Percentiles rank a stretch among this genome's conserved stretches.
phyloP scores from a whole-genome alignment of 2,888 invertebrate species.

The Plusia festucae region DNA sequence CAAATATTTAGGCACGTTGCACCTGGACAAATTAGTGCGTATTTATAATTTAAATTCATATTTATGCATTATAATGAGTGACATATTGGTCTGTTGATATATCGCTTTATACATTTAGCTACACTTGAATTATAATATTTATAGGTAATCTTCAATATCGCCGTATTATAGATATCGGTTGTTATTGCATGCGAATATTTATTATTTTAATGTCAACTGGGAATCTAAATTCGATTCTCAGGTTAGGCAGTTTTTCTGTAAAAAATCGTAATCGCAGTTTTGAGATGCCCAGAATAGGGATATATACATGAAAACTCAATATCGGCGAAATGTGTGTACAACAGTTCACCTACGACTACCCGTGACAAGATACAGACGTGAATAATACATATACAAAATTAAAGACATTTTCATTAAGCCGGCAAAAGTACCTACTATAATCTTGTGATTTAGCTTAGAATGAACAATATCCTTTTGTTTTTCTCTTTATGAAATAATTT shows the following conservation, averaged over 20 bases:
- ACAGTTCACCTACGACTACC: slow-evolving; percentile 3
- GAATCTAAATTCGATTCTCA: background rate
- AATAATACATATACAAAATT: slow-evolving; percentile 42
- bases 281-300: background rate
- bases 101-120: slow-evolving; percentile 44
- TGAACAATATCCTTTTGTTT: slow-evolving; percentile 53
- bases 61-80: slow-evolving; percentile 22
- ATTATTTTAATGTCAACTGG: background rate
- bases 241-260: background rate
- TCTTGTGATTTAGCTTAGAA: slow-evolving; percentile 61
- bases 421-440: slow-evolving; percentile 58
- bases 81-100: slow-evolving; percentile 37
- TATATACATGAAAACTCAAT: background rate
- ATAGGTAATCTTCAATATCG: slow-evolving; percentile 30
- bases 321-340: slow-evolving; percentile 8
- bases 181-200: slow-evolving; percentile 32
- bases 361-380: background rate
- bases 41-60: slow-evolving; percentile 25
- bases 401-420: slow-evolving; percentile 60
- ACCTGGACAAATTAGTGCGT: slow-evolving; percentile 39
- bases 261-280: background rate
- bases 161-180: slow-evolving; percentile 42
- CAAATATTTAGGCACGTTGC: slow-evolving; percentile 41
- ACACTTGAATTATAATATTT: slow-evolving; percentile 32
- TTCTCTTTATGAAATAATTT: slow-evolving; percentile 54